phyloP scores from a whole-genome alignment of 2,888 invertebrate species.

The Drosophila engyochracea region DNA sequence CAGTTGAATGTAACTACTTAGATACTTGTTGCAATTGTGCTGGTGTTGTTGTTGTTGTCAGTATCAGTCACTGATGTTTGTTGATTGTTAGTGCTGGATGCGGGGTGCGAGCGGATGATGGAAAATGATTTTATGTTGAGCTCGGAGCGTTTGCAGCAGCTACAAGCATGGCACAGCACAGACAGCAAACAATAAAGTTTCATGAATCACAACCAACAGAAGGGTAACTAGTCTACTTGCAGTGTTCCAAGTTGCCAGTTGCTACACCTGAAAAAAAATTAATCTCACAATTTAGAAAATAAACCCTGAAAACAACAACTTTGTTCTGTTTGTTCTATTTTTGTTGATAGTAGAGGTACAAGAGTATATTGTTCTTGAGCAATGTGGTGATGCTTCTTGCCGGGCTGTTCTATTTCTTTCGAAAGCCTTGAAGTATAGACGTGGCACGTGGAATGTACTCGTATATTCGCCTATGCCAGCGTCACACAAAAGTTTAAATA shows the following conservation, averaged over 20 bases:
- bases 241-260: conserved; percentile 22
- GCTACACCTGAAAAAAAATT: not conserved
- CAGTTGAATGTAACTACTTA: conserved; percentile 1
- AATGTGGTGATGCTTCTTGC: not conserved
- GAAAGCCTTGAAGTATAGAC: not conserved
- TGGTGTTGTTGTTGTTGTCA: conserved; percentile 22
- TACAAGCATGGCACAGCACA: conserved; percentile 32
- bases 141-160: conserved; percentile 49
- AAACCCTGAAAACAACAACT: not conserved
- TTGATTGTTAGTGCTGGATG: not conserved
- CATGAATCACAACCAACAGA: conserved; percentile 67
- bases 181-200: conserved; percentile 71
- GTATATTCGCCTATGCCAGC: no score
- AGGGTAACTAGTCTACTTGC: conserved; percentile 37
- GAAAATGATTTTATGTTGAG: conserved; percentile 63
- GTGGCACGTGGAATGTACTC: not conserved
- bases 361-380: not conserved
- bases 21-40: conserved; percentile 34
- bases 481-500: no score
- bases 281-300: not conserved
- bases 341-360: not conserved
- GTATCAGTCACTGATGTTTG: conserved; percentile 56
- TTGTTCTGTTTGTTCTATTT: not conserved
- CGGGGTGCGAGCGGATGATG: not conserved
- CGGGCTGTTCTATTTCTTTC: not conserved